Evolutionary conservation across 30 jellyfish, hydroid and myxozoan genomes (phyloP).

Genomic region (Chironex yamaguchii): DNA sequence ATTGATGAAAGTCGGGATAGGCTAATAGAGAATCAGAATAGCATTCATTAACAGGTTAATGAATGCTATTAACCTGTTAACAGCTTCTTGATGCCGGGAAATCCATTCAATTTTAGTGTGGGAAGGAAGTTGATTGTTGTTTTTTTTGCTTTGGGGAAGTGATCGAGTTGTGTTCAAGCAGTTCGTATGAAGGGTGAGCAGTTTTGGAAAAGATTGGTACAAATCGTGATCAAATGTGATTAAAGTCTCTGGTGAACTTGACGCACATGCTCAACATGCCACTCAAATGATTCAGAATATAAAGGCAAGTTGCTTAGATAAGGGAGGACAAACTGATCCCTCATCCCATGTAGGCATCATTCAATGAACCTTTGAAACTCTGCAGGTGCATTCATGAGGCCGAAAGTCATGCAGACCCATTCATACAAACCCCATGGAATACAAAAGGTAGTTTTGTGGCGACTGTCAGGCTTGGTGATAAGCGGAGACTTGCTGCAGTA

Average conservation of each 20-base stretch:
- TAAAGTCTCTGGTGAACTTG: constrained; percentile 33
- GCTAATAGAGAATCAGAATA: constrained; percentile 44
- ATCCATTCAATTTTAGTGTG: constrained; percentile 20
- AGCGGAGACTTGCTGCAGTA: constrained; percentile 45
- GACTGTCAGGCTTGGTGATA: constrained; percentile 60
- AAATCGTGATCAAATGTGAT: constrained; percentile 37
- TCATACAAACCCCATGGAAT: constrained; percentile 76
- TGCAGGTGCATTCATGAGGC: constrained; percentile 73
- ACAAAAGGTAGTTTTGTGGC: constrained; percentile 34
- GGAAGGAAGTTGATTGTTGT: constrained; percentile 37
- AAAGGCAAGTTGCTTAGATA: constrained; percentile 50
- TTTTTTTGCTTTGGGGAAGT: not conserved
- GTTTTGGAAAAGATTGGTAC: constrained; percentile 26
- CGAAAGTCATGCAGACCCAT: constrained; percentile 63
- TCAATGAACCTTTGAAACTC: constrained; percentile 52
- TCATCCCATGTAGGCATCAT: not conserved
- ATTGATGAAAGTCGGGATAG: constrained; percentile 37
- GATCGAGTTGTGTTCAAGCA: constrained; percentile 4
- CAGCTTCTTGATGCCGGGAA: constrained; percentile 19
- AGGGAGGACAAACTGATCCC: constrained; percentile 70
- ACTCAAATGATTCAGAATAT: constrained; percentile 25
- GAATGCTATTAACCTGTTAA: constrained; percentile 15
- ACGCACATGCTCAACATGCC: constrained; percentile 33
- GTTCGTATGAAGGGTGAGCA: constrained; percentile 38
- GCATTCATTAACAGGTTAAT: too few relatives aligned